Base-by-base conservation (phyloP, 2,888 invertebrate genomes). In the Ophion ellenae region DNA sequence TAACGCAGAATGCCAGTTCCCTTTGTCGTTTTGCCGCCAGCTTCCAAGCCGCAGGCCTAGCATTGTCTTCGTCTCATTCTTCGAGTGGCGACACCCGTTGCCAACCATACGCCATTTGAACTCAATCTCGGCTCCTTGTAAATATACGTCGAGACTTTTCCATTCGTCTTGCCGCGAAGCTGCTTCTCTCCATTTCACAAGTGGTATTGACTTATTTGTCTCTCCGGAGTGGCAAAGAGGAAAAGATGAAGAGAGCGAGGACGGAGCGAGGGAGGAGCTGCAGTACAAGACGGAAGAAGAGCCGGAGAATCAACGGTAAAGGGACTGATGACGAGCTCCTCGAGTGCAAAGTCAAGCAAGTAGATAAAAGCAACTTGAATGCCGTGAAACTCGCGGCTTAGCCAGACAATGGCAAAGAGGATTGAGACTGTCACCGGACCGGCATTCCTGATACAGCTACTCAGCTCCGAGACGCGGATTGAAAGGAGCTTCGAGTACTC, bases 331-430 rank as follows among this genome's bases (percentile, higher is more conserved):
- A 67, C 59, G 36, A 20, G 28, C 67, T 84, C 67, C 70, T 81
- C 78, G 84, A 86, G 86, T 86, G 86, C 71, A 84, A 84, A 86
- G 83, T 86, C 84, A 84, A 84, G 81, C 86, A 84, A 84, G 81
- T 71, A 81, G 84, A 84, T 84, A 86, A 83, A 83, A 84, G 59
- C 75, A 70, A 64, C 70, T 76, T 84, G 78, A 83, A 86, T 86
- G 80, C 83, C 71, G 83, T 59, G 81, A 86, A 81, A 77, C 77
- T 80, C 71, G 57, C 66, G 78, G 86, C 86, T 86, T 84, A 81
- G 75, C 40, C 84, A 84, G 84, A 86, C 84, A 86, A 86, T 86
- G 81, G 66, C 24, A 36, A 71, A 69, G 64, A 81, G 74, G 71
- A 86, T 84, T 63, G 71, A 84, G 75, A 75, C 86, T 83, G 80